Conservation (phyloP, 2,797 vertebrate species). For the Sphenodon punctatus region DNA sequence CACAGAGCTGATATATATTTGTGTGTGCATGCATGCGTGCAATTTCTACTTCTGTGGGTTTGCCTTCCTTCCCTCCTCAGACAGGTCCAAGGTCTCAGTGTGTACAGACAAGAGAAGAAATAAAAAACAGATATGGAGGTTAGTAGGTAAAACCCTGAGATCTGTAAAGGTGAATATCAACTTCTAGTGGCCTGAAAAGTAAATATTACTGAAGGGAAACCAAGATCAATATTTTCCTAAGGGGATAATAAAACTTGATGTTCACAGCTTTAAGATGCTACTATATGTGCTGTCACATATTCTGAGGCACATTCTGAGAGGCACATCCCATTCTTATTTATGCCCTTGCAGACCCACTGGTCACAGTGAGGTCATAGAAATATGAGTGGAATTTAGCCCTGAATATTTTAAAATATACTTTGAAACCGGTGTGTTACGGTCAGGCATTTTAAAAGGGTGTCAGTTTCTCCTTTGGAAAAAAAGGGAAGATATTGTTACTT, state of each 20-base stretch:
- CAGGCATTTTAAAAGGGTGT: not conserved
- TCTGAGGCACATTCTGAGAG: not conserved
- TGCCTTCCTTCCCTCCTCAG: not conserved
- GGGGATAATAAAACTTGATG: not conserved
- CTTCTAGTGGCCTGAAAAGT: conserved; percentile 3
- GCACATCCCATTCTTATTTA: not conserved
- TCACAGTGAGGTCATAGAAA: not conserved
- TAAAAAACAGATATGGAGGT: not conserved
- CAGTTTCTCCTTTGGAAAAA: not conserved
- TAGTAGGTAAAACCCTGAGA: conserved; percentile 4
- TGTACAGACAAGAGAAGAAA: conserved; percentile 5
- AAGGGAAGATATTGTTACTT: not conserved
- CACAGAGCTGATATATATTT: not conserved
- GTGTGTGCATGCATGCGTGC: not conserved
- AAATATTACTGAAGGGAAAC: not conserved
- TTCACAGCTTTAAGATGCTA: not conserved
- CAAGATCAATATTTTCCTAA: not conserved
- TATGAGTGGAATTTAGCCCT: not conserved
- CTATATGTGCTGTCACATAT: not conserved
- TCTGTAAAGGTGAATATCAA: not conserved
- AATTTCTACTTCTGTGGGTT: not conserved
- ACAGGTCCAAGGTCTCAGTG: not conserved
- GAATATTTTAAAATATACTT: not conserved
- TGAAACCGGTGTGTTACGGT: not conserved
- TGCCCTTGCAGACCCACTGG: not conserved